Evolutionary conservation across 2,888 invertebrate species (phyloP).

Genomic region (Monochamus alternatus): DNA sequence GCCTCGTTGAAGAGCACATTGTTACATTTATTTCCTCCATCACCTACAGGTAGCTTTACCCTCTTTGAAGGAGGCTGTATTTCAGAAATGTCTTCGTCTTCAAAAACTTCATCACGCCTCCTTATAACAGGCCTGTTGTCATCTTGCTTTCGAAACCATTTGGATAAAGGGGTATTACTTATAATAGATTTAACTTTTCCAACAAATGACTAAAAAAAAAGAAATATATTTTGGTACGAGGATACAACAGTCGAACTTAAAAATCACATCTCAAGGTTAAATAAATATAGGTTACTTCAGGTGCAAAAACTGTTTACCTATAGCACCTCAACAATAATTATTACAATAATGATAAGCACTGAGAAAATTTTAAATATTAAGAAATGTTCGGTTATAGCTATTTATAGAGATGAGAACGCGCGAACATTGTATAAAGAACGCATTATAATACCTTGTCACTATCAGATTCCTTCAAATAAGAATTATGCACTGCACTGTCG

Average conservation of each 20-base stretch:
- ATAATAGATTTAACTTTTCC: constrained; percentile 79
- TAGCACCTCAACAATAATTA: constrained; percentile 17
- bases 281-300: constrained; percentile 40
- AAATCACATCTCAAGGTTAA: constrained; percentile 44
- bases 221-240: constrained; percentile 15
- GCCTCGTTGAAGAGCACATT: constrained; percentile 30
- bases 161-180: constrained; percentile 74
- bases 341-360: constrained; percentile 16
- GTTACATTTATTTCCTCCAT: constrained; percentile 34
- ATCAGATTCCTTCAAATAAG: constrained; percentile 59
- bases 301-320: constrained; percentile 35
- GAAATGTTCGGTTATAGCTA: constrained; percentile 52
- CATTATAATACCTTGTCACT: constrained; percentile 65
- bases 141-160: constrained; percentile 71
- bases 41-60: constrained; percentile 60
- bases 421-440: constrained; percentile 62
- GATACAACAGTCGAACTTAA: neutral
- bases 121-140: constrained; percentile 62
- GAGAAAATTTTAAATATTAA: constrained; percentile 30
- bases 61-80: constrained; percentile 72
- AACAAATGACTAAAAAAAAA: constrained; percentile 78
- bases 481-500: constrained; percentile 59
- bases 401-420: constrained; percentile 68
- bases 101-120: constrained; percentile 67
- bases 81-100: constrained; percentile 62